Conservation (phyloP, 2,113 vertebrate genomes). For the Cyphomyrus plagiostoma region DNA sequence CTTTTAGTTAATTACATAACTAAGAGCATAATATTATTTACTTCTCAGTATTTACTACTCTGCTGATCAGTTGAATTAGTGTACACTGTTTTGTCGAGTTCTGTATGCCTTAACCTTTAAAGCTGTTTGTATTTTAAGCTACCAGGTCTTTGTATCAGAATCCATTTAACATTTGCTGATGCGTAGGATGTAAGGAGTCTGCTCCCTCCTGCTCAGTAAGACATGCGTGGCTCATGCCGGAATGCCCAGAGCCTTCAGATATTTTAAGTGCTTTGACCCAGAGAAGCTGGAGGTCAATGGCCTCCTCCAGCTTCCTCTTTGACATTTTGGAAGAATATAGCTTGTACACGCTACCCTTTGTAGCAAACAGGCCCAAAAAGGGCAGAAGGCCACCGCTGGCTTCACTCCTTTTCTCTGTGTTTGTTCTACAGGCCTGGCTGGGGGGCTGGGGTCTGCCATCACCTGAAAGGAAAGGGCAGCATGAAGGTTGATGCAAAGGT, state of each 20-base stretch:
- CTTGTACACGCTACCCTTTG: slow-evolving; percentile 4
- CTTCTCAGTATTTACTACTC: background rate
- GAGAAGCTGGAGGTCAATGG: slow-evolving; percentile 13
- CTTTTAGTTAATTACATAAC: too few relatives aligned
- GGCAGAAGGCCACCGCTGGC: background rate
- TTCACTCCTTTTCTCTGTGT: background rate
- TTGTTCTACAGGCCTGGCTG: slow-evolving; percentile 2
- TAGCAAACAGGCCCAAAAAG: slow-evolving; percentile 5
- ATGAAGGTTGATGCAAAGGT: slow-evolving; percentile 21
- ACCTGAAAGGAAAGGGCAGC: slow-evolving; percentile 22
- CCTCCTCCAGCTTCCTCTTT: background rate
- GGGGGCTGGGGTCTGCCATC: background rate
- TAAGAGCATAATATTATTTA: background rate
- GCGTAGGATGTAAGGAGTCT: background rate
- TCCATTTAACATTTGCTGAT: background rate
- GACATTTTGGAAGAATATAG: slow-evolving; percentile 12
- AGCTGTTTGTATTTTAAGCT: background rate
- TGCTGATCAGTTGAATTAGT: background rate
- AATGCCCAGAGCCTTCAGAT: background rate
- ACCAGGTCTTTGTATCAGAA: background rate
- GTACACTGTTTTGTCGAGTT: background rate
- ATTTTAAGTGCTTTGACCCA: slow-evolving; percentile 9
- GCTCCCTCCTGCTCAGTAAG: background rate
- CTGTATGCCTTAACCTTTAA: background rate
- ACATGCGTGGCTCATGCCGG: background rate